Evolutionary conservation across 2,113 vertebrate genomes (phyloP).

Genomic region (Plestiodon gilberti): DNA sequence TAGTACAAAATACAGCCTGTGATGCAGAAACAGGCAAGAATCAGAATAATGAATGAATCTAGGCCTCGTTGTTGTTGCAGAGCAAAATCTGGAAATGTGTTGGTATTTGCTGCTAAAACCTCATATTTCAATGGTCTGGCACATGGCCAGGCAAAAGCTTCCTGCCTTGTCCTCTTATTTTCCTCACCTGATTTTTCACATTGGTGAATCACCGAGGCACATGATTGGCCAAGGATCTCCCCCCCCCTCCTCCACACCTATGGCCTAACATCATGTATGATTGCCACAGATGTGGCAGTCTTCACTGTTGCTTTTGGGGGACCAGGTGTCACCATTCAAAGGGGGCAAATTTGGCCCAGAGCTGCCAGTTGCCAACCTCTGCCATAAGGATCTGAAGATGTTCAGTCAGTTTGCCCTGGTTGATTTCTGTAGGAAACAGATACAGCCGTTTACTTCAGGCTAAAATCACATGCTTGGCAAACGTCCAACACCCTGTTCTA

Average conservation of each 20-base stretch:
- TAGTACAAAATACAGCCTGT: neutral
- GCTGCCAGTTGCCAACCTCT: no score
- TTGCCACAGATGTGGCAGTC: no score
- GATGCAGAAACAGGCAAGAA: neutral
- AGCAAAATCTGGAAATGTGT: neutral
- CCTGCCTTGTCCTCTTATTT: neutral
- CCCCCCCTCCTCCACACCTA: no score
- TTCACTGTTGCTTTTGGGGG: neutral
- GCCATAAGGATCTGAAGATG: neutral
- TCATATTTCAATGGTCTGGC: neutral
- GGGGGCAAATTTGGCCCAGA: neutral
- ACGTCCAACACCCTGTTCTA: neutral
- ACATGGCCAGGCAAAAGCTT: neutral
- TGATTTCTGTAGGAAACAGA: neutral
- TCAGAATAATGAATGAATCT: neutral
- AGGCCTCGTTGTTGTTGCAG: neutral
- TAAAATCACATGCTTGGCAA: neutral
- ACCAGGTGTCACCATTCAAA: neutral
- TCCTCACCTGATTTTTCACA: neutral
- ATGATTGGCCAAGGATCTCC: no score
- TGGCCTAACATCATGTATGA: neutral
- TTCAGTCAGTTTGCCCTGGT: no score
- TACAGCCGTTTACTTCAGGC: neutral
- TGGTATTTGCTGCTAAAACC: neutral
- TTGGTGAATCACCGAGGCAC: no score